Percentiles rank a stretch among this genome's conserved stretches.
Conservation (phyloP, 1,140 invertebrate species). For the Bicyclus anynana region DNA sequence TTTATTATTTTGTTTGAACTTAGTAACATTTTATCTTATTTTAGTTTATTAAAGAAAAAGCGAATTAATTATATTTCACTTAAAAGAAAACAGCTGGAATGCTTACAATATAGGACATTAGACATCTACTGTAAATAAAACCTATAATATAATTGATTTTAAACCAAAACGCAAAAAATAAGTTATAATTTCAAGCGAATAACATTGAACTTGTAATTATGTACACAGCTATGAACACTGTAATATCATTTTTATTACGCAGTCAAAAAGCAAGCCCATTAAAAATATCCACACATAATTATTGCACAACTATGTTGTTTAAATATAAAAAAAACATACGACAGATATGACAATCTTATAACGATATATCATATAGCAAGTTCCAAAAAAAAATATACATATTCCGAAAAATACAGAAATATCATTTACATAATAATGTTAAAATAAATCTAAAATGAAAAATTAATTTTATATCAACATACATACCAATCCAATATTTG, state of each 20-base stretch:
- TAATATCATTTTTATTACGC: constrained; percentile 52
- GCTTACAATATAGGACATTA: constrained; percentile 48
- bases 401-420: too few relatives aligned
- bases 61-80: neutral
- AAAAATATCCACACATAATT: neutral
- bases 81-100: constrained; percentile 36
- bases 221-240: constrained; percentile 50
- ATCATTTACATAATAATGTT: too few relatives aligned
- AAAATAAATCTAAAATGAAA: too few relatives aligned
- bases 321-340: neutral
- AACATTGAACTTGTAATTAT: constrained; percentile 38
- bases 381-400: too few relatives aligned
- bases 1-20: neutral
- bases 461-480: too few relatives aligned
- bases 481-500: too few relatives aligned
- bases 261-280: constrained; percentile 33
- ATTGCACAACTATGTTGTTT: too few relatives aligned
- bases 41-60: neutral
- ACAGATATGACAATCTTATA: too few relatives aligned
- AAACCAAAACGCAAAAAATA: constrained; percentile 23
- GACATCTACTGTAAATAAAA: constrained; percentile 29
- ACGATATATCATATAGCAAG: too few relatives aligned
- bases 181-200: constrained; percentile 28
- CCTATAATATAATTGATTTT: constrained; percentile 14
- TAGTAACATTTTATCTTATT: neutral